Base-by-base conservation (phyloP, 2,113 vertebrate species). In the Edolisoma coerulescens region DNA sequence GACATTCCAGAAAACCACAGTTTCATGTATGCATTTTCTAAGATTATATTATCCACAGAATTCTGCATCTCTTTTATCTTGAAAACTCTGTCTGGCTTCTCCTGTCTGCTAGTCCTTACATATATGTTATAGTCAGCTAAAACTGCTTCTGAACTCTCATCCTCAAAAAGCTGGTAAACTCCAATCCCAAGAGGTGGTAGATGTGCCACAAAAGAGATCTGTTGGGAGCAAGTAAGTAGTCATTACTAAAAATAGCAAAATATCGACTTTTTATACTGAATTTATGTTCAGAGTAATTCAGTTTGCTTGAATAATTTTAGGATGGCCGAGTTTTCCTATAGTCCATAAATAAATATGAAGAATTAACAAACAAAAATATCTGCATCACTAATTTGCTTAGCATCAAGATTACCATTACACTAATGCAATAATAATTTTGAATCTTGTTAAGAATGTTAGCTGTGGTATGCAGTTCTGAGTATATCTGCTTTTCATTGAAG, bases 171-270 rank as follows among this genome's bases (percentile, higher is more conserved):
- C 88, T 98, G 98, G 93, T 98, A 99, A 16, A 98, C 93, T 60
- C 96, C 96, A 45, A 99, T 70, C 18, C 99, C 98, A 90, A 99
- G 95, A 28, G 99, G 98, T 89, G 98, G 97, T 59, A 98, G 87
- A 56, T 98, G 97, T 7, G 97, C 98, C 84, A 99, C 32, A 16
- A 99, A 99, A 91, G 99, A 98, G 7, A 99, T 73, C 99, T 99
- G 97, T 90, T 53, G 73, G 83, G 80, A 84, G 9, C 2, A 69
- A 94, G 81, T 24, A 67, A 83, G 23, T 32, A 74, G 6, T 1
- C 10, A 45, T 84, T 70, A 81, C 16, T 75, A 50, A 52, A 86
- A 90, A 19, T 6, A 59, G 7, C 1, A 19, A 67, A 74, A 32
- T 53, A 71, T 35, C 11, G 71, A 70, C 16, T 53, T 68, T 30